Conservation (phyloP, 2,113 vertebrate genomes). For the Sarotherodon lohbergeri region DNA sequence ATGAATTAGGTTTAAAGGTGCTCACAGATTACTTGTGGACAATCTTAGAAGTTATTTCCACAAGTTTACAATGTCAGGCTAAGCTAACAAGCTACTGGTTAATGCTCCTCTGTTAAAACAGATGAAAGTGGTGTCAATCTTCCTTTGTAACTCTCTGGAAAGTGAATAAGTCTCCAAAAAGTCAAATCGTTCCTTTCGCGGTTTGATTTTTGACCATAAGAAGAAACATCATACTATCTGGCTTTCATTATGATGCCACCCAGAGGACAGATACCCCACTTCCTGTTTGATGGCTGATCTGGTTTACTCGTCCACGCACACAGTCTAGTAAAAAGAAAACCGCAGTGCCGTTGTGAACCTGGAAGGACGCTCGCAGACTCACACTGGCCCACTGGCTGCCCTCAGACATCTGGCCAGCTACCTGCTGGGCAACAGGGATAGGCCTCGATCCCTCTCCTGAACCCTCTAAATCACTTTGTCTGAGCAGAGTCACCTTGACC, state of each 20-base stretch:
- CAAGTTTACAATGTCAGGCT: background rate
- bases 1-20: background rate
- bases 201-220: background rate
- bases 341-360: constrained; percentile 76
- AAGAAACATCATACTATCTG: background rate
- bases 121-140: background rate
- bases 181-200: background rate
- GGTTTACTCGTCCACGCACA: constrained; percentile 81
- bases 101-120: background rate
- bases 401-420: constrained; percentile 82
- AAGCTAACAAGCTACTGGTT: background rate
- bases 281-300: constrained; percentile 78
- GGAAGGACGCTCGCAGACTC: constrained; percentile 76
- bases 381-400: constrained; percentile 81
- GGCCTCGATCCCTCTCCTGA: constrained; percentile 24
- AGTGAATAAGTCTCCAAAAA: background rate
- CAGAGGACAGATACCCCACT: constrained; percentile 81
- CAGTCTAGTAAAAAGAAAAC: constrained; percentile 81
- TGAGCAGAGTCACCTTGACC: constrained; percentile 79
- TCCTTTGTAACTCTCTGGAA: background rate
- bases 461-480: constrained; percentile 18
- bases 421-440: constrained; percentile 75
- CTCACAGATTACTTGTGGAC: background rate
- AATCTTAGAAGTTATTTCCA: background rate
- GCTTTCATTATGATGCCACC: constrained; percentile 65